Evolutionary conservation across 92 coral and sea anemone species (phyloP).

Genomic region (Meandrina meandrites): DNA sequence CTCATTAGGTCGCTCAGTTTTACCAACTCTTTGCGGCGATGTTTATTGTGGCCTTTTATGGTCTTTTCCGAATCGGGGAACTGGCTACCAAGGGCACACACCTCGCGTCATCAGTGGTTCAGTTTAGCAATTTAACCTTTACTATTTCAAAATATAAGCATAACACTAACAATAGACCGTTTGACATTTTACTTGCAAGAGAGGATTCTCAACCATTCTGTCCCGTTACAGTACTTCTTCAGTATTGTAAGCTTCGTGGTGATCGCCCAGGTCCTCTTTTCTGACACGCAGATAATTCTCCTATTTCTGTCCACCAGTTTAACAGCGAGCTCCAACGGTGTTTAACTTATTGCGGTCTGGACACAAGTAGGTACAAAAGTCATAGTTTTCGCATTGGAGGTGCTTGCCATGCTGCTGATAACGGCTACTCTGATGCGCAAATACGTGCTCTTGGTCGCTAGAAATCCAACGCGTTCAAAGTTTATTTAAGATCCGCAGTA

Average conservation of each 20-base stretch:
- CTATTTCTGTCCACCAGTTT: background rate
- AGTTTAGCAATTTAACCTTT: background rate
- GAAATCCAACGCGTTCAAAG: background rate
- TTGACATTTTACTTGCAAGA: background rate
- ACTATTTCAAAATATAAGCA: background rate
- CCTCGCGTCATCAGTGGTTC: conserved; percentile 2
- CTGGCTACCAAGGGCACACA: conserved; percentile 16
- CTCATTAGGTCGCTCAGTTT: conserved; percentile 5
- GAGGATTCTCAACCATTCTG: background rate
- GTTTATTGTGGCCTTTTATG: conserved; percentile 24
- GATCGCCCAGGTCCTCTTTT: background rate
- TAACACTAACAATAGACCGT: background rate
- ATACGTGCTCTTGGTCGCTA: background rate
- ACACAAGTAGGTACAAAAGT: background rate
- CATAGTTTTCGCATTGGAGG: no score
- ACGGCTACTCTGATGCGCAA: background rate
- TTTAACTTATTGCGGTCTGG: background rate
- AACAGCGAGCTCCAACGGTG: background rate
- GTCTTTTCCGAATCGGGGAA: conserved; percentile 38
- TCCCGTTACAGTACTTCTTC: background rate
- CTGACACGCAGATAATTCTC: background rate
- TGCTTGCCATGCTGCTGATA: background rate
- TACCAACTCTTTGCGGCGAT: conserved; percentile 17
- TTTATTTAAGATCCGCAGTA: background rate
- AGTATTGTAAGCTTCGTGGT: background rate